phyloP scores from a whole-genome alignment of 2,797 vertebrate species.

The Todus mexicanus region DNA sequence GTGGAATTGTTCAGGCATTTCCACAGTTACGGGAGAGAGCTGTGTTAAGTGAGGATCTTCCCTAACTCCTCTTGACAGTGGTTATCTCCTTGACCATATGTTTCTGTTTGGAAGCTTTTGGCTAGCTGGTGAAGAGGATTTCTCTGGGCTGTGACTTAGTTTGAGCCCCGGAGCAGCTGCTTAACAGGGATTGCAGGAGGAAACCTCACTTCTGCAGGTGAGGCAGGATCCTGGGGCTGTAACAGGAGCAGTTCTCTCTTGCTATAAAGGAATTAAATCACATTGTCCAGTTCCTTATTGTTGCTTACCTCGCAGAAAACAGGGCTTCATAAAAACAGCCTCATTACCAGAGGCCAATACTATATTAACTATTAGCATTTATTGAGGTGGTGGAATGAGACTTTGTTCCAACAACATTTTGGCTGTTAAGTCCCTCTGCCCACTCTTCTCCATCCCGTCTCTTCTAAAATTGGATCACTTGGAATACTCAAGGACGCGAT shows the following conservation, averaged over 20 bases:
- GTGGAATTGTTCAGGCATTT: not conserved
- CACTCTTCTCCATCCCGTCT: not conserved
- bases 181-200: not conserved
- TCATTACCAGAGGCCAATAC: not conserved
- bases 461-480: not conserved
- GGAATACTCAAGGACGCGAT: not conserved
- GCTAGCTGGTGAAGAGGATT: not conserved
- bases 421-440: not conserved
- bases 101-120: not conserved
- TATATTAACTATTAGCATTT: not conserved
- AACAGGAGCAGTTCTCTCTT: not conserved
- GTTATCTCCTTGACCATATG: not conserved
- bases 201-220: not conserved
- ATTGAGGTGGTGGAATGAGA: not conserved
- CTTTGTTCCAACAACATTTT: not conserved
- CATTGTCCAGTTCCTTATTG: not conserved
- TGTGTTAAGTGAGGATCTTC: not conserved
- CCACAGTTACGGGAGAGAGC: not conserved
- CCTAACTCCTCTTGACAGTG: not conserved
- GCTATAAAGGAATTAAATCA: not conserved
- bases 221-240: not conserved
- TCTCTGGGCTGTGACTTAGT: not conserved
- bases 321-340: not conserved
- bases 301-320: not conserved
- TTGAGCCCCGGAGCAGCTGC: not conserved